phyloP scores from a whole-genome alignment of 2,113 vertebrate species.

The Salvelinus alpinus region DNA sequence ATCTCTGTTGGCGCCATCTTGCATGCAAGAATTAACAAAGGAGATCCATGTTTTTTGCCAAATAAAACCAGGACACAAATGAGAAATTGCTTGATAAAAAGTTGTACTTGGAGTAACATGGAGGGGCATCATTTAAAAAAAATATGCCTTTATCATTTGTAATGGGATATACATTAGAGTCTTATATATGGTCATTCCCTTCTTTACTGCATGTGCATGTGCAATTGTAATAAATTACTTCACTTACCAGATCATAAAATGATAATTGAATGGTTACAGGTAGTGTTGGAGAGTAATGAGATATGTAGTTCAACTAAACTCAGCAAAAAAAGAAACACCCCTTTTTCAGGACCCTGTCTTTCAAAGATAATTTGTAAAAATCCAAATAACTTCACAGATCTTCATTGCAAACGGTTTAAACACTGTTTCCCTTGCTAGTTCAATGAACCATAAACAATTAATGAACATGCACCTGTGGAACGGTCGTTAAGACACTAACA shows the following conservation, averaged over 20 bases:
- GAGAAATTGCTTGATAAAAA: neutral
- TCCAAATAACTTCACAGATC: too few relatives aligned
- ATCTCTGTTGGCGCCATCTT: too few relatives aligned
- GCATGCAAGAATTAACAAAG: neutral
- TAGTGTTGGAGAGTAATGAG: too few relatives aligned
- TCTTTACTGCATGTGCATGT: constrained; percentile 1
- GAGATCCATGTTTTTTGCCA: neutral
- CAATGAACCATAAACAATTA: too few relatives aligned
- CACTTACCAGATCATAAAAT: constrained; percentile 54
- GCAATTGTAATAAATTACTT: constrained; percentile 15
- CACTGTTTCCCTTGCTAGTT: too few relatives aligned
- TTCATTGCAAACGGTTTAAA: too few relatives aligned
- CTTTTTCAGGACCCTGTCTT: too few relatives aligned
- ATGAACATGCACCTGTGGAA: too few relatives aligned
- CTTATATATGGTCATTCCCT: neutral
- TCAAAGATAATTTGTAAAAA: too few relatives aligned
- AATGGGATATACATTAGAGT: neutral
- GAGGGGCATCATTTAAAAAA: neutral
- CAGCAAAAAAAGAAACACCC: too few relatives aligned
- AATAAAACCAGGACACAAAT: neutral
- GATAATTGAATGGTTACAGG: constrained; percentile 18
- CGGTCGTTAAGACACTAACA: too few relatives aligned
- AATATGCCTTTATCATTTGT: neutral
- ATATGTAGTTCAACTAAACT: too few relatives aligned
- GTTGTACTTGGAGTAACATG: neutral